Evolutionary conservation across 2,797 vertebrate species (phyloP), one percentile per base, ranked within the genome.

Genomic region (Thripadectes ignobilis): DNA sequence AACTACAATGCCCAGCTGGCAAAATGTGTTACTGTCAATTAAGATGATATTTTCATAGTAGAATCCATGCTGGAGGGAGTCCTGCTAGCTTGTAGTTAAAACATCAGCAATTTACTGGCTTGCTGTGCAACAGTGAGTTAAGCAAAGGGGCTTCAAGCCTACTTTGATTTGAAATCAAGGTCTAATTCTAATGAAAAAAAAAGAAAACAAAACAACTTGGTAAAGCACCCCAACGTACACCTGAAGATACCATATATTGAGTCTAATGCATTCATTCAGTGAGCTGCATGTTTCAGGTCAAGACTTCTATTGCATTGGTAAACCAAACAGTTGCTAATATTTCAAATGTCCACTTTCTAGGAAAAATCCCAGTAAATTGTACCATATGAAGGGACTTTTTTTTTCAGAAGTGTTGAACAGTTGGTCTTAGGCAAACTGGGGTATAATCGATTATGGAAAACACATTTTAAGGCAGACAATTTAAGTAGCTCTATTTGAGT

Each of bases 201-300:
- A 77, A n/a, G n/a, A 97, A 96, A 73, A 4, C 49, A 98, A 98
- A 98, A 97, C 98, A 98, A 95, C 96, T 97, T 97, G 79, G 93
- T 92, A 98, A 98, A 98, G 99, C 99, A 99, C 98, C 98, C 98
- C 99, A 98, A 98, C 98, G 99, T 98, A 99, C 99, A 99, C 99
- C 99, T 99, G 99, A 99, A 99, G 99, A 99, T 99, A 99, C 99
- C 99, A 98, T 90, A 97, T 98, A 92, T 96, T 95, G 98, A 98
- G 96, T 98, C 98, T 98, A 98, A 98, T 98, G 99, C 98, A 98
- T 97, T 97, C 98, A 84, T 96, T 89, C 97, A 95, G 92, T 48
- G 96, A 97, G 97, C 97, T 97, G 97, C 97, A 91, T 77, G 92
- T 38, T 88, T 94, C 93, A 19, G 75, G 80, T 23, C 36, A 32